Percentiles rank a stretch among this genome's conserved stretches.
Evolutionary conservation across 2,888 invertebrate genomes (phyloP).

Genomic region (Ormyrus thymus): DNA sequence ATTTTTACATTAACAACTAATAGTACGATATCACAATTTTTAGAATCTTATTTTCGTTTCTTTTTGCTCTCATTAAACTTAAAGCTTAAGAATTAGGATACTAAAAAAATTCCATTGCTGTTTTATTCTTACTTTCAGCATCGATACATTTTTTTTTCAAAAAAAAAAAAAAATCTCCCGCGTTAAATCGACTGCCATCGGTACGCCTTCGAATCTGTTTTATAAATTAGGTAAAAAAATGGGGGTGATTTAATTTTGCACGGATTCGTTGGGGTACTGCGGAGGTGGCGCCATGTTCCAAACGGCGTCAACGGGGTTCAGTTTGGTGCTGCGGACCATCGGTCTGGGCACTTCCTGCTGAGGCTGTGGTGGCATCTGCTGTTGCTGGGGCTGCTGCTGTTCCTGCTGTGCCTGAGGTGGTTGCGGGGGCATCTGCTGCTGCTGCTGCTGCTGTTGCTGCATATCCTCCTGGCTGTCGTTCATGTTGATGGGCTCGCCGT

Average conservation of each 20-base stretch:
- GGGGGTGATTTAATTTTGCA: slow-evolving; percentile 31
- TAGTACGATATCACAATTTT: slow-evolving; percentile 54
- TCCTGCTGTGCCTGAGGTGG: slow-evolving; percentile 2
- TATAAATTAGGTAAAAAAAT: slow-evolving; percentile 4
- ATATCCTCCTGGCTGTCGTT: slow-evolving; percentile 14
- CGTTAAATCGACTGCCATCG: background rate
- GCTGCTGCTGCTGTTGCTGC: slow-evolving; percentile 18
- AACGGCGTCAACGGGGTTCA: slow-evolving; percentile 42
- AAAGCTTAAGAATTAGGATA: slow-evolving; percentile 43
- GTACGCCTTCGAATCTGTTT: no score
- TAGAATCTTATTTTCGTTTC: slow-evolving; percentile 44
- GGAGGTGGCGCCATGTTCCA: slow-evolving; percentile 37
- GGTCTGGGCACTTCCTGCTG: slow-evolving; percentile 26
- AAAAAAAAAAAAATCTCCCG: slow-evolving; percentile 12
- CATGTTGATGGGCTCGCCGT: slow-evolving; percentile 38
- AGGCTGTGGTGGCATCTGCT: background rate
- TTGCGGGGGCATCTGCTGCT: slow-evolving; percentile 12
- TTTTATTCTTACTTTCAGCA: slow-evolving; percentile 37
- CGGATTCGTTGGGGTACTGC: slow-evolving; percentile 21
- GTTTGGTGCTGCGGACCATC: slow-evolving; percentile 48
- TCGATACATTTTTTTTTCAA: slow-evolving; percentile 23
- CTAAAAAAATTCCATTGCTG: slow-evolving; percentile 34
- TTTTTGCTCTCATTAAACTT: slow-evolving; percentile 38
- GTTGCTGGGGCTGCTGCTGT: background rate
- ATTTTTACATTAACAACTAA: slow-evolving; percentile 49